Evolutionary conservation across 2,113 vertebrate species (phyloP).

Genomic region (Balaeniceps rex): DNA sequence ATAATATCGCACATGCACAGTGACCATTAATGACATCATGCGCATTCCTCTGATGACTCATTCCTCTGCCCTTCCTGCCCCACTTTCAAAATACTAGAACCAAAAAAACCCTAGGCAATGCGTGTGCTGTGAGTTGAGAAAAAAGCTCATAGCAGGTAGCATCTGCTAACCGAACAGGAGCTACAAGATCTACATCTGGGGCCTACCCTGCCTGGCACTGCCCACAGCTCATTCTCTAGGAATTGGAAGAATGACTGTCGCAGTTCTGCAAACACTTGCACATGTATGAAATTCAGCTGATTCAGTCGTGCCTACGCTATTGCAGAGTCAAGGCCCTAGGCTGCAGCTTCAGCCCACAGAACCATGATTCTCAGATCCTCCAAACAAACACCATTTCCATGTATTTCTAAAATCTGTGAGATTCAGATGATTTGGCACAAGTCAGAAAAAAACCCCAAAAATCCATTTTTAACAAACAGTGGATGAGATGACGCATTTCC

Average conservation of each 20-base stretch:
- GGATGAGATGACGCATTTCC: background rate
- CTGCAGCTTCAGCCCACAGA: background rate
- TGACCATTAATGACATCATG: background rate
- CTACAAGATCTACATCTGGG: background rate
- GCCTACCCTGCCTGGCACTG: background rate
- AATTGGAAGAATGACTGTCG: background rate
- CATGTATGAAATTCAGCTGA: background rate
- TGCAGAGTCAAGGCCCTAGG: background rate
- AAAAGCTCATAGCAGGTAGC: background rate
- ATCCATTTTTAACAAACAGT: background rate
- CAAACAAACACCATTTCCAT: background rate
- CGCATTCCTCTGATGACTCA: background rate
- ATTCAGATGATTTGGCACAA: background rate
- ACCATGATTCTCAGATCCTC: background rate
- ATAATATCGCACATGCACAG: background rate
- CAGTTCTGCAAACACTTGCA: background rate
- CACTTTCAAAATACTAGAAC: background rate
- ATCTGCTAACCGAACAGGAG: background rate
- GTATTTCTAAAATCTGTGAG: background rate
- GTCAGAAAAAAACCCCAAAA: background rate
- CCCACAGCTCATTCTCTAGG: background rate
- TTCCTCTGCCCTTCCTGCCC: background rate
- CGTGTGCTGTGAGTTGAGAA: background rate
- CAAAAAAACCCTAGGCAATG: background rate
- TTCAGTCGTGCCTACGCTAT: background rate